These are phyloP conservation scores for Steinernema carpocapsae DNA, from an alignment of 2,888 invertebrate genomes.

Conservation along the genomic window DNA sequence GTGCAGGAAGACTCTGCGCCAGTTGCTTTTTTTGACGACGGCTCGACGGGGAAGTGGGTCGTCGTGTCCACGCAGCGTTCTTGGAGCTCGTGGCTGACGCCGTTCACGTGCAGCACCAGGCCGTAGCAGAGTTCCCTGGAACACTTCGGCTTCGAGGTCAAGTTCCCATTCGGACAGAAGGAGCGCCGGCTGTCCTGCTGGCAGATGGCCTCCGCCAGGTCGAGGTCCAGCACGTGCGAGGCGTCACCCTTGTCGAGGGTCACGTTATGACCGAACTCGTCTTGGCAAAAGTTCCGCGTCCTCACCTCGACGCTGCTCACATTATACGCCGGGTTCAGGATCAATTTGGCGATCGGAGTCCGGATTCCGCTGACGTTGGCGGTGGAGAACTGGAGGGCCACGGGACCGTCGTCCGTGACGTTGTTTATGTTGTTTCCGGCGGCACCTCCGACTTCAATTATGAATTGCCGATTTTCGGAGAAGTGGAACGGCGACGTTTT, in stretches of 20 bases:
- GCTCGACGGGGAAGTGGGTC: background rate
- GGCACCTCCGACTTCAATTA: slow-evolving; percentile 45
- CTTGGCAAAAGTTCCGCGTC: background rate
- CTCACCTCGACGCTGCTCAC: background rate
- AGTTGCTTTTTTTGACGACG: no score
- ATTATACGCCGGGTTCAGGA: slow-evolving; percentile 6
- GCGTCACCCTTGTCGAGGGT: background rate
- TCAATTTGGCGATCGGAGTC: background rate
- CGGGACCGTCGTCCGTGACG: background rate
- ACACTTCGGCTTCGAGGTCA: slow-evolving; percentile 10
- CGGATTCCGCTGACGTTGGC: slow-evolving; percentile 21
- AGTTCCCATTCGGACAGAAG: slow-evolving; percentile 40
- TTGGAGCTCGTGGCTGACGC: background rate
- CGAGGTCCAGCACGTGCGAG: slow-evolving; percentile 32
- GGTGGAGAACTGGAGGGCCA: background rate
- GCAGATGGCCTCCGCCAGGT: slow-evolving; percentile 45
- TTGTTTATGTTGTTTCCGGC: background rate
- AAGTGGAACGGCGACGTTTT: slow-evolving; percentile 54
- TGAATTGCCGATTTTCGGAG: slow-evolving; percentile 48
- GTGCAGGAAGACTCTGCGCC: no score
- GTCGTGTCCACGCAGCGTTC: background rate
- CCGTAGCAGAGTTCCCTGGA: background rate
- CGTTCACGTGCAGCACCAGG: background rate
- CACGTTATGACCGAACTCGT: slow-evolving; percentile 11
- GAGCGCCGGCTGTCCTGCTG: slow-evolving; percentile 37